A percentile compares a stretch with the other conserved stretches of the same genome.
phyloP scores from a whole-genome alignment of 2,888 invertebrate genomes.

The Chalcosyrphus nemorum region DNA sequence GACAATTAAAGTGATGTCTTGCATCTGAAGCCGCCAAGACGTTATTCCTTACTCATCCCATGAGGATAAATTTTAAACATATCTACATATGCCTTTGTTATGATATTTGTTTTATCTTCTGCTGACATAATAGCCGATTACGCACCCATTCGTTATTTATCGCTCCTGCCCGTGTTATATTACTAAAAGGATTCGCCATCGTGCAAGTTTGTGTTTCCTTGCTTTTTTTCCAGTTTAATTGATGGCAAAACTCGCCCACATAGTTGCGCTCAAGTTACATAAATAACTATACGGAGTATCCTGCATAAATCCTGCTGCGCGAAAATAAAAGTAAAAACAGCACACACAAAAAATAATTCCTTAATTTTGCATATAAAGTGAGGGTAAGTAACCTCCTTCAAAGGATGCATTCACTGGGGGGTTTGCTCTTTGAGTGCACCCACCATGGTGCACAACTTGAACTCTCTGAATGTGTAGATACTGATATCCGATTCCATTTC shows the following conservation, averaged over 20 bases:
- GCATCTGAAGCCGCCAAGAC: too few relatives aligned
- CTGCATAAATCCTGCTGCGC: not conserved
- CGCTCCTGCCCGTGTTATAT: not conserved
- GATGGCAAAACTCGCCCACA: constrained; percentile 16
- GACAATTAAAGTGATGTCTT: not conserved
- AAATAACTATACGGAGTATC: not conserved
- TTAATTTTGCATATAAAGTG: constrained; percentile 59
- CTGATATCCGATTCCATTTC: constrained; percentile 31
- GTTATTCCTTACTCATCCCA: too few relatives aligned
- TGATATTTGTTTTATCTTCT: not conserved
- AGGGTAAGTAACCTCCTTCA: constrained; percentile 48
- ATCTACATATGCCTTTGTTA: too few relatives aligned
- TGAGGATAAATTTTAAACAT: too few relatives aligned
- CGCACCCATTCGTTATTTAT: constrained; percentile 11
- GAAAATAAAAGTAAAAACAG: not conserved
- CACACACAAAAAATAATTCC: constrained; percentile 45
- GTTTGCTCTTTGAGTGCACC: not conserved
- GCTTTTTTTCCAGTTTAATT: constrained; percentile 8
- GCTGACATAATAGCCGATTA: not conserved
- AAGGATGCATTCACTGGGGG: constrained; percentile 11
- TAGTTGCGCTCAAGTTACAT: not conserved
- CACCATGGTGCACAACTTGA: constrained; percentile 21
- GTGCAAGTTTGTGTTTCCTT: not conserved
- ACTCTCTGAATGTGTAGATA: constrained; percentile 10
- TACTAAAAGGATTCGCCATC: not conserved